phyloP scores from a whole-genome alignment of 2,113 vertebrate species.

The Bubalus kerabau region DNA sequence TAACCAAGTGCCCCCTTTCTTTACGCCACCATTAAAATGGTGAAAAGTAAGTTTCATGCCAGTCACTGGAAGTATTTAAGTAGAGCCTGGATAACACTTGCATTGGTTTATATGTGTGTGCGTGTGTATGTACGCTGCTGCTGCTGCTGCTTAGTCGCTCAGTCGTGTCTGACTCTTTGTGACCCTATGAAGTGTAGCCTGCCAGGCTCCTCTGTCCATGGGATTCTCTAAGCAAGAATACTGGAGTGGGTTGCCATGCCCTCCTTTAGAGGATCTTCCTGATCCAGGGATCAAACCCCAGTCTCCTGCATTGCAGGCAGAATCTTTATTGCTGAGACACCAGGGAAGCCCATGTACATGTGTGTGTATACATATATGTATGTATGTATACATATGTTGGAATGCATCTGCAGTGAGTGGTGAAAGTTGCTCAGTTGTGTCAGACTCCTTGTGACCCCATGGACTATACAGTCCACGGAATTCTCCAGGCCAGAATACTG shows the following conservation, averaged over 20 bases:
- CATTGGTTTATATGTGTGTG: accelerated
- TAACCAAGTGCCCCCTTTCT: neutral
- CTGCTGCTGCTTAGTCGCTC: neutral
- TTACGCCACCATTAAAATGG: neutral
- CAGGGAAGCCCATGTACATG: neutral
- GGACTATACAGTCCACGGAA: neutral
- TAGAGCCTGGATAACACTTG: neutral
- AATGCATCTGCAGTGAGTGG: neutral
- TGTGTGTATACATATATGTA: neutral
- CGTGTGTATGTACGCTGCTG: no score
- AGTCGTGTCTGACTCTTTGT: neutral
- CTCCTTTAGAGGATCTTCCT: neutral
- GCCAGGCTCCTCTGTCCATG: neutral
- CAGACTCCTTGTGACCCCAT: neutral
- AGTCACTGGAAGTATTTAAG: neutral
- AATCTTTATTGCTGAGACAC: neutral
- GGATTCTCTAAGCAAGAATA: neutral
- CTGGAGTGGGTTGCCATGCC: neutral
- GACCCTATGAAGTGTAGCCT: neutral
- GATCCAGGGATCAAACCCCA: neutral
- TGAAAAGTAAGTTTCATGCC: neutral
- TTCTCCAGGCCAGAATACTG: neutral
- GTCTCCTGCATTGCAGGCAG: neutral
- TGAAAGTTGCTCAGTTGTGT: neutral
- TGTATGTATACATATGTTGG: neutral